Base-by-base conservation (phyloP, 2,888 invertebrate species). In the Eilema caniola region DNA sequence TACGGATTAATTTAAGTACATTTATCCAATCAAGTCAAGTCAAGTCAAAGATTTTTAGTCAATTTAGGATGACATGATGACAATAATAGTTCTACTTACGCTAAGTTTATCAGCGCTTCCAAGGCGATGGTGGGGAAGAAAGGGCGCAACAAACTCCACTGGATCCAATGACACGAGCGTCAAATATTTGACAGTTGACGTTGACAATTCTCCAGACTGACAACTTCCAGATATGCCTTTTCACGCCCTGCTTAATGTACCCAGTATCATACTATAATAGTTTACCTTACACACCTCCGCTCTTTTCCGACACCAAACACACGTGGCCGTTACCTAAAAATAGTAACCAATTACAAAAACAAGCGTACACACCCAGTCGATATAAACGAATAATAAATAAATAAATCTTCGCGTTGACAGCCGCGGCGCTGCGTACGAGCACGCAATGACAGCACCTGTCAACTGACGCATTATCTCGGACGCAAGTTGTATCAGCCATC, bases 401-500 rank as follows among this genome's bases (percentile, higher is more conserved):
- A 73, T 73, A 73, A 64, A 59, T 71, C 68, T 24, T 33, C 2
- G 56, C 20, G 73, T 47, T 62, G 70, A 73, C 70, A 24, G 66
- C 57, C 66, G 31, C 57, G 37, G 53, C 23, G 25, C 28, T 23
- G 37, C 33, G 24, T 66, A 62, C 66, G 41, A 66, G 63, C 25
- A 37, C 47, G 37, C 23, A 71, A 53, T 63, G 72, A 69, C 66
- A 69, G 53, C 59, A n/a, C 31, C 72, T 72, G 69, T 72, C 72
- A 72, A 12, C 25, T 41, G 37, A 25, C 59, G 61, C 66, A 67
- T 69, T 72, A 72, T 62, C 37, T 37, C 57, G 23, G 23, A 28
- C 16, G 53, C 37, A 37, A 56, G 56, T 61, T 41, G 59, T 37
- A 28, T 57, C 59, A 41, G 41, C 57, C 24, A 59, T 59, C 59